These are phyloP conservation scores for human (Homo sapiens) DNA, from an alignment of 2,113 vertebrate genomes.

Conservation along the genomic window GRCh38 chr9:29505001-29505500, in stretches of 20 bases:
- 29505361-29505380: too few relatives aligned
- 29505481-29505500: too few relatives aligned
- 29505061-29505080: neutral
- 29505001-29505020: neutral
- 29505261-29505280: too few relatives aligned
- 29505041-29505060: neutral
- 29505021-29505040: neutral
- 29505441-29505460: too few relatives aligned
- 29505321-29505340: too few relatives aligned
- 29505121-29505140: neutral
- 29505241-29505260: neutral
- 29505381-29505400: too few relatives aligned
- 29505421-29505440: too few relatives aligned
- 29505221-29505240: neutral
- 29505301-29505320: too few relatives aligned
- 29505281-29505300: too few relatives aligned
- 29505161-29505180: neutral
- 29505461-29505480: too few relatives aligned
- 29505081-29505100: neutral
- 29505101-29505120: neutral
- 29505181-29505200: neutral
- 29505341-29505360: too few relatives aligned
- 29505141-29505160: neutral
- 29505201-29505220: neutral
- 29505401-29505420: too few relatives aligned